These are phyloP conservation scores for Pocillopora meandrina DNA, from an alignment of 92 coral and sea anemone genomes.

Conservation along the genomic window DNA sequence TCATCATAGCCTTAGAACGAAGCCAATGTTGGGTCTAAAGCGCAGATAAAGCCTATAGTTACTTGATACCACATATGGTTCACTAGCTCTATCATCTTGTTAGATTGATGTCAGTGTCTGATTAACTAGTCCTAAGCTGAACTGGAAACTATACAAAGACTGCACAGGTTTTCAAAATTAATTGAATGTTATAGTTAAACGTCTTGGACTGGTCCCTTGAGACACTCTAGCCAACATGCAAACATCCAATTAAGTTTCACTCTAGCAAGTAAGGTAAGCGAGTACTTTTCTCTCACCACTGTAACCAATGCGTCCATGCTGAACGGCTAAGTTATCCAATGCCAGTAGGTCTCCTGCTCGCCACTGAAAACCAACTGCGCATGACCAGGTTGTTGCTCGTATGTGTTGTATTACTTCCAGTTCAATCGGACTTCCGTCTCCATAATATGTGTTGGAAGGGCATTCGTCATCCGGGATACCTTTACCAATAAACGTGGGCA, in stretches of 20 bases:
- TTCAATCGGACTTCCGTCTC: slow-evolving; percentile 55
- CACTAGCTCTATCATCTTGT: no score
- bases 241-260: neutral
- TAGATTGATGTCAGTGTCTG: no score
- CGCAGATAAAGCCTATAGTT: no score
- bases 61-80: no score
- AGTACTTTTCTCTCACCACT: slow-evolving; percentile 42
- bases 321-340: slow-evolving; percentile 47
- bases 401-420: slow-evolving; percentile 48
- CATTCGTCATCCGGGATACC: slow-evolving; percentile 49
- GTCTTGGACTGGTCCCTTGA: no score
- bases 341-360: slow-evolving; percentile 44
- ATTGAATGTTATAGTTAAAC: no score
- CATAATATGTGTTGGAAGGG: slow-evolving; percentile 53
- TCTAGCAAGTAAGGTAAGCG: slow-evolving; percentile 1
- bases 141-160: no score
- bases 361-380: slow-evolving; percentile 64
- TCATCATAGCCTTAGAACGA: no score
- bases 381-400: slow-evolving; percentile 44
- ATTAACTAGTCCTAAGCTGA: no score
- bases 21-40: no score
- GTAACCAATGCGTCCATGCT: slow-evolving; percentile 51
- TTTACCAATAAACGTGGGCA: slow-evolving; percentile 17
- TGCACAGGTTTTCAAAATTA: no score
- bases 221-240: no score